These are phyloP conservation scores for Protobothrops flavoviridis DNA, from an alignment of 2,113 vertebrate species.

Conservation along the genomic window DNA sequence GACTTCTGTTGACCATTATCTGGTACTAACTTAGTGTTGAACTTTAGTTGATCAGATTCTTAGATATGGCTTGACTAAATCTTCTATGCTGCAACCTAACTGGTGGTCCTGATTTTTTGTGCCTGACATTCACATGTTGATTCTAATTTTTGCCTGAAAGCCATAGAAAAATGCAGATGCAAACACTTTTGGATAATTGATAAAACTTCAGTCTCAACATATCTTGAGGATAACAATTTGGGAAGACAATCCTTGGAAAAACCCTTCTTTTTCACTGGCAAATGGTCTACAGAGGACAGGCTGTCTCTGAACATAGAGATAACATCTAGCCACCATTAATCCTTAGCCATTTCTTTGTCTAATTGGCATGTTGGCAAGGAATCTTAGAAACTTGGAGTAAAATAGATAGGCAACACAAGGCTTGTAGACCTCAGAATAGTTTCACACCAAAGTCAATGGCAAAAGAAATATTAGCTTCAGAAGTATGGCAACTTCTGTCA, in stretches of 20 bases:
- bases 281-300: not conserved
- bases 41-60: not conserved
- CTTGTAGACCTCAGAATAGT: not conserved
- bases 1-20: not conserved
- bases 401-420: not conserved
- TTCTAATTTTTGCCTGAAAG: not conserved
- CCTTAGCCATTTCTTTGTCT: not conserved
- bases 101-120: not conserved
- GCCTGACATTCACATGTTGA: not conserved
- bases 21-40: not conserved
- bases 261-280: not conserved
- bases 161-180: not conserved
- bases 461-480: not conserved
- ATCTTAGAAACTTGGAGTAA: not conserved
- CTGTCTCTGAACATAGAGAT: not conserved
- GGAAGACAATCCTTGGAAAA: not conserved
- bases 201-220: not conserved
- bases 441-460: not conserved
- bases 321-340: not conserved
- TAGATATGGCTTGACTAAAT: not conserved
- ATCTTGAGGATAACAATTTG: not conserved
- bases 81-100: not conserved
- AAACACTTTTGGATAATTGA: not conserved
- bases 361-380: not conserved
- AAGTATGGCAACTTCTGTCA: not conserved